Percentiles rank a stretch among this genome's conserved stretches.
Evolutionary conservation across 2,888 invertebrate genomes (phyloP).

Genomic region (Orthosia gothica): DNA sequence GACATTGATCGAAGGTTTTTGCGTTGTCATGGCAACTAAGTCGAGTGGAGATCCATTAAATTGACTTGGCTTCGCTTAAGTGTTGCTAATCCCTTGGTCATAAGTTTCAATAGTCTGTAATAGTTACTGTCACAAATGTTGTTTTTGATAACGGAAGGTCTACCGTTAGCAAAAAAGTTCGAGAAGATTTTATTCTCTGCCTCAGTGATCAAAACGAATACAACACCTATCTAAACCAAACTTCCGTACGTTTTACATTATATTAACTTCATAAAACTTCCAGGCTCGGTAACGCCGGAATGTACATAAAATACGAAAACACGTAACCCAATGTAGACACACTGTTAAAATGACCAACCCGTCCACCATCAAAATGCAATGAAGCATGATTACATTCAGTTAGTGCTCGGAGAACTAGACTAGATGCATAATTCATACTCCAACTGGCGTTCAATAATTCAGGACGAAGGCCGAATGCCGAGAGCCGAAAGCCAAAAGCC

Average conservation of each 20-base stretch:
- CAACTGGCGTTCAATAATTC: constrained; percentile 69
- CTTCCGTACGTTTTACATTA: not conserved
- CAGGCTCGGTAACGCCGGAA: not conserved
- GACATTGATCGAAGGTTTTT: too few species aligned
- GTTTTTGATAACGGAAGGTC: not conserved
- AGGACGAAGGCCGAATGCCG: constrained; percentile 60
- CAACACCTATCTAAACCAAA: not conserved
- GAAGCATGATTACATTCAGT: constrained; percentile 69
- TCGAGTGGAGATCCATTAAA: too few species aligned
- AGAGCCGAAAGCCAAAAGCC: constrained; percentile 54
- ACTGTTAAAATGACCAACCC: constrained; percentile 58
- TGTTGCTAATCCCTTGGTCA: not conserved
- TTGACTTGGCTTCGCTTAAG: not conserved
- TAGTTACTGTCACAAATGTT: not conserved
- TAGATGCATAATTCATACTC: constrained; percentile 68
- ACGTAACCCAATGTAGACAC: constrained; percentile 27
- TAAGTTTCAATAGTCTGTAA: not conserved
- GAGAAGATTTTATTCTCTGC: not conserved
- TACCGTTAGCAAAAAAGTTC: not conserved
- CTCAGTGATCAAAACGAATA: not conserved
- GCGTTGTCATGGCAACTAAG: too few species aligned
- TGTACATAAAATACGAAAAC: constrained; percentile 26
- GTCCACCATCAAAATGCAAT: constrained; percentile 63
- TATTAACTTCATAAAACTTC: not conserved
- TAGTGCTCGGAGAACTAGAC: constrained; percentile 63